Evolutionary conservation across 2,888 invertebrate genomes (phyloP), one percentile per base, ranked within the genome.

Genomic region (Hyposoter dolosus): DNA sequence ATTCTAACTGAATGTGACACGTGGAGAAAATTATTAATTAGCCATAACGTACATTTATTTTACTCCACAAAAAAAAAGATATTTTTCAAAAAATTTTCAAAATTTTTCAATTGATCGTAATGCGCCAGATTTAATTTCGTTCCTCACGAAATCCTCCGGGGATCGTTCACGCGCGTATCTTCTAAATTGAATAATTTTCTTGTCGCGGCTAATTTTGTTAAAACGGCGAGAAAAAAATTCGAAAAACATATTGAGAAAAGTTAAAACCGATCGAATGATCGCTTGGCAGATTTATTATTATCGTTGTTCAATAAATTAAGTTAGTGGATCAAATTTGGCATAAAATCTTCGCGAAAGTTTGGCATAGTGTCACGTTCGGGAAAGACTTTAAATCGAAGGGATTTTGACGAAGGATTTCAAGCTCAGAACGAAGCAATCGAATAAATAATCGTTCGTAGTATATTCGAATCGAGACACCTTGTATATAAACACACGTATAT

Each of bases 401-500:
- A 60, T 60, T 28, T 60, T 15, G 28, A 28, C 28, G 1, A 19
- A 23, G 23, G n/a, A 23, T 23, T 23, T 12, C 0, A 1, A 23
- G 12, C 12, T 56, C 9, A 12, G 12, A 56, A 56, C 12, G 23
- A 19, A 23, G 56, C 23, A 23, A 56, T 23, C 3, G 23, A 35
- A n/a, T 10, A 9, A 32, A 80, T 32, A 28, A 15, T 40, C 3
- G 23, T 32, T 63, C 19, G 17, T 23, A 28, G 35, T 10, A 19
- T 32, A 32, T 32, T 75, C 45, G 75, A 60, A 43, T 75, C 43
- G 43, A 32, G 47, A 71, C 50, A 71, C 47, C 28, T 32, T 71
- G n/a, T 5, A 63, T 79, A 63, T 10, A 23, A 28, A 28, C 47
- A 72, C 45, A 17, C 56, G 10, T 63, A 40, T 71, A 47, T 19